Percentiles rank a stretch among this genome's conserved stretches.
Conservation (phyloP, 2,797 vertebrate genomes). For the Neosilurus hyrtlii region DNA sequence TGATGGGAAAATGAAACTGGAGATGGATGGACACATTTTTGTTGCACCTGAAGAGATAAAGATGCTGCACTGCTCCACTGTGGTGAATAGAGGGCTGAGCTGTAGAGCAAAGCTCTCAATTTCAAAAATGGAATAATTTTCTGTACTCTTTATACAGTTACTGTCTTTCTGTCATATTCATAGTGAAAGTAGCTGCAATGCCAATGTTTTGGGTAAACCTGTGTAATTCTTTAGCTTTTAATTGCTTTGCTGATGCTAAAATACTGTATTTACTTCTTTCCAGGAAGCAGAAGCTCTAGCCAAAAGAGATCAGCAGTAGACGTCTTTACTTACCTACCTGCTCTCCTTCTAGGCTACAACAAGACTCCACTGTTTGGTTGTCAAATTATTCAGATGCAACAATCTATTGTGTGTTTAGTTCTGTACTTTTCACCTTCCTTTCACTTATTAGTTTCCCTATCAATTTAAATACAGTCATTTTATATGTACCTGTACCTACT, state of each 20-base stretch:
- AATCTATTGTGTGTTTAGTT: slow-evolving; percentile 1
- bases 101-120: no score
- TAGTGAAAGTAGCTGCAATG: background rate
- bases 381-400: background rate
- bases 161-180: background rate
- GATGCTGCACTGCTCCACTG: no score
- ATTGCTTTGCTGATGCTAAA: slow-evolving; percentile 47
- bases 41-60: no score
- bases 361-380: slow-evolving; percentile 28
- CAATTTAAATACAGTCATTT: background rate
- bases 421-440: slow-evolving; percentile 8
- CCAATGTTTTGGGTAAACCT: background rate
- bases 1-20: no score
- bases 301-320: slow-evolving; percentile 76
- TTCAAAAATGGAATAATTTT: no score
- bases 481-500: background rate
- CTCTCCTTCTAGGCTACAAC: slow-evolving; percentile 35
- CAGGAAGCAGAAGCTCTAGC: slow-evolving; percentile 92
- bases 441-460: background rate
- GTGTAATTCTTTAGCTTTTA: background rate
- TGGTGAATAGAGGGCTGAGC: no score
- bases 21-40: no score
- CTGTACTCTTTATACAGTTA: no score
- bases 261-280: slow-evolving; percentile 56
- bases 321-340: background rate